These are phyloP conservation scores for Eonycteris spelaea DNA, from an alignment of 2,113 vertebrate species.

Conservation along the genomic window DNA sequence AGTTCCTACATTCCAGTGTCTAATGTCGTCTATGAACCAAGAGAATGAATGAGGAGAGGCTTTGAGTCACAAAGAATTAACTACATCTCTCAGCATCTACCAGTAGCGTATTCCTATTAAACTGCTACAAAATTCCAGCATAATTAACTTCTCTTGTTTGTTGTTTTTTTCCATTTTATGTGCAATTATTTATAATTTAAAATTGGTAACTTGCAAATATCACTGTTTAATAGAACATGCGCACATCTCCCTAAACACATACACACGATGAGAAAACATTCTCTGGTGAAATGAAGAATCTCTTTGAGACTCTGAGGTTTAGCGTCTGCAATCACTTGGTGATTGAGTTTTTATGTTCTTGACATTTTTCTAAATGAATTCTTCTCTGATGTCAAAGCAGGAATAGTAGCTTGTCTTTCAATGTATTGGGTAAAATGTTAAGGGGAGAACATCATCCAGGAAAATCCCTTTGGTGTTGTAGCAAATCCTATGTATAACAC, in stretches of 20 bases:
- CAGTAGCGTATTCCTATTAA: background rate
- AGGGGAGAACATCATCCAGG: background rate
- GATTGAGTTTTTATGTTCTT: slow-evolving; percentile 52
- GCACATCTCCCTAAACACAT: background rate
- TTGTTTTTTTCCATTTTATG: background rate
- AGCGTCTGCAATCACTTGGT: background rate
- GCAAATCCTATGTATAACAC: background rate
- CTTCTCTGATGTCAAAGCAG: slow-evolving; percentile 13
- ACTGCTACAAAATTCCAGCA: background rate
- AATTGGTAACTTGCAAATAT: background rate
- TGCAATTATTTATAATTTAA: background rate
- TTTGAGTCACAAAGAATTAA: background rate
- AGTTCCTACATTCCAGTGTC: rapidly evolving
- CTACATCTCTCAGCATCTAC: background rate
- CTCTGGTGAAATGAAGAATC: slow-evolving; percentile 4
- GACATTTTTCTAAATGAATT: slow-evolving; percentile 53
- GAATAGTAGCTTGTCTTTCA: slow-evolving; percentile 14
- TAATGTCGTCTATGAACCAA: background rate
- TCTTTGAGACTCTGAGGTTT: background rate
- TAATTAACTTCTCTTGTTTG: background rate
- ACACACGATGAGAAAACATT: background rate
- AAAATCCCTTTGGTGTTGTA: background rate
- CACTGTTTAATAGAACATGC: background rate
- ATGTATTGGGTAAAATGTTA: background rate
- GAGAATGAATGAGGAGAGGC: background rate